Evolutionary conservation across 2,888 invertebrate genomes (phyloP).

Genomic region (Harpalus rufipes): DNA sequence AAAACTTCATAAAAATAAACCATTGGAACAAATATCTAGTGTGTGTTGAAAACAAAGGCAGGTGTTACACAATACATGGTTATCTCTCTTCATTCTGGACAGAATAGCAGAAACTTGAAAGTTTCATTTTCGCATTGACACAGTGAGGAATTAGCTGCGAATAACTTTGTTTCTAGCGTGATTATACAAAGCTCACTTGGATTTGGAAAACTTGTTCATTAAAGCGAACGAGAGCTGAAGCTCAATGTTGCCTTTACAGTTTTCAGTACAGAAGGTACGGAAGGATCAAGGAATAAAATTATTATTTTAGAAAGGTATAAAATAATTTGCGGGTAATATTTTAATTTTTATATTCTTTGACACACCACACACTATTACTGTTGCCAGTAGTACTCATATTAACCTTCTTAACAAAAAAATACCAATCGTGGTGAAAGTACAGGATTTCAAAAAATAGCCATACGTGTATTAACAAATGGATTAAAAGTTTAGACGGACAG

Average conservation of each 20-base stretch:
- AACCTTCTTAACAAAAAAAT: too few species aligned
- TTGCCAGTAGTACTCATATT: too few species aligned
- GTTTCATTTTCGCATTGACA: slow-evolving; percentile 37
- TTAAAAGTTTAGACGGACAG: too few species aligned
- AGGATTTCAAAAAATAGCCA: too few species aligned
- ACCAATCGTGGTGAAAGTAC: too few species aligned
- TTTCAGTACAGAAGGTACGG: background rate
- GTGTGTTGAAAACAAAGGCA: background rate
- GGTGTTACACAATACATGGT: background rate
- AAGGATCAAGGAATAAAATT: background rate
- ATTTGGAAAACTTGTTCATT: slow-evolving; percentile 51
- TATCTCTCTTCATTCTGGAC: background rate
- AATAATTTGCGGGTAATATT: too few species aligned
- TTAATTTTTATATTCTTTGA: too few species aligned
- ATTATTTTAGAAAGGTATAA: too few species aligned
- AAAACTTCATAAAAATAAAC: too few species aligned
- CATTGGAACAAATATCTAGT: background rate
- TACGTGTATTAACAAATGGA: too few species aligned
- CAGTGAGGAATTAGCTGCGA: slow-evolving; percentile 21
- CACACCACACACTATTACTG: too few species aligned
- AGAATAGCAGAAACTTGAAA: background rate
- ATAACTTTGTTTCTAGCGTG: slow-evolving; percentile 47
- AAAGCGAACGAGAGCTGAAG: slow-evolving; percentile 9
- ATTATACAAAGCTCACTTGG: slow-evolving; percentile 40
- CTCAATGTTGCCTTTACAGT: slow-evolving; percentile 29